Conservation (phyloP, 1,140 invertebrate genomes). For the Andrena cerasifolii region DNA sequence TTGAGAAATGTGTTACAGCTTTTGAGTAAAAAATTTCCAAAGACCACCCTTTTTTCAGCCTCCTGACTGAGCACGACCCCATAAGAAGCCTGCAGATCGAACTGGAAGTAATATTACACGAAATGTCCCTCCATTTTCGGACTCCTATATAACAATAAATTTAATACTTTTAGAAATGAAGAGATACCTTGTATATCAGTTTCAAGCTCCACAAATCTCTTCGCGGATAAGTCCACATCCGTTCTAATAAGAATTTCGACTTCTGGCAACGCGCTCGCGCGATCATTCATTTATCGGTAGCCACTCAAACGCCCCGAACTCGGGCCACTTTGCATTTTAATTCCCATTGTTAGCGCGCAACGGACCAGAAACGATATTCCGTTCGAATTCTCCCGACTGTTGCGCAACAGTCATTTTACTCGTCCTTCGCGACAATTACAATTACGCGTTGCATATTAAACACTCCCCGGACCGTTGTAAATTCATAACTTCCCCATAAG, state of each 20-base stretch:
- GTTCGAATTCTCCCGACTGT: not conserved
- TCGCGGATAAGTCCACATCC: not conserved
- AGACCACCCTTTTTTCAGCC: too few relatives aligned
- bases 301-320: not conserved
- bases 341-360: not conserved
- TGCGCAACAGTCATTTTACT: slow-evolving; percentile 11
- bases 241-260: not conserved
- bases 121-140: too few relatives aligned
- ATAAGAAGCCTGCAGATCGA: too few relatives aligned
- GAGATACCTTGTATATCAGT: too few relatives aligned
- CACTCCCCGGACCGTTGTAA: not conserved
- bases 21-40: too few relatives aligned
- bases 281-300: not conserved
- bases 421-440: not conserved
- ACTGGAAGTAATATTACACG: too few relatives aligned
- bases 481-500: not conserved
- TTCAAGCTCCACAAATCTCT: too few relatives aligned
- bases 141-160: too few relatives aligned
- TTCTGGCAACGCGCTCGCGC: not conserved
- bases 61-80: too few relatives aligned
- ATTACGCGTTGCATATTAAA: not conserved
- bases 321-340: slow-evolving; percentile 43
- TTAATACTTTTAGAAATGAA: too few relatives aligned
- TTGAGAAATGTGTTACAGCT: too few relatives aligned
- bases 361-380: slow-evolving; percentile 7